Percentiles rank a stretch among this genome's conserved stretches.
phyloP scores from a whole-genome alignment of 2,797 vertebrate genomes.

The Dallia pectoralis region DNA sequence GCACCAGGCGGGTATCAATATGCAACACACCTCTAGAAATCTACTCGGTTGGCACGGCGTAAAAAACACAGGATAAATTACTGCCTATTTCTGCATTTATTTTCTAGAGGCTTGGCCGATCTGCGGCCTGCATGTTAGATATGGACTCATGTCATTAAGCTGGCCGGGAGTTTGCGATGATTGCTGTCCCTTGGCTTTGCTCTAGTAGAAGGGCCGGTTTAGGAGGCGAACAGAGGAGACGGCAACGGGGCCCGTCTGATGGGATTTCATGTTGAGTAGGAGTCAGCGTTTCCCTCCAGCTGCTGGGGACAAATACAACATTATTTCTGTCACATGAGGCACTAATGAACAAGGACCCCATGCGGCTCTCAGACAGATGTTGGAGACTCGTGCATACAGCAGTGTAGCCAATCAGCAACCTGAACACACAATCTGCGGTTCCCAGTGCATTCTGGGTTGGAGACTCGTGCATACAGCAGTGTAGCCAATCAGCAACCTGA shows the following conservation, averaged over 20 bases:
- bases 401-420: not conserved
- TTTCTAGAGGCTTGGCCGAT: not conserved
- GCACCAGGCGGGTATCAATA: constrained; percentile 14
- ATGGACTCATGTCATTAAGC: not conserved
- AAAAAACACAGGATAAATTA: constrained; percentile 12
- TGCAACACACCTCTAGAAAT: constrained; percentile 37
- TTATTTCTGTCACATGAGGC: not conserved
- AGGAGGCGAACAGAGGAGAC: not conserved
- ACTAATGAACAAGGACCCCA: not conserved
- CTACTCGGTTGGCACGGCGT: constrained; percentile 14
- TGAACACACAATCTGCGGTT: not conserved
- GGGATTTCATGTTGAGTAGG: not conserved
- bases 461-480: too few species aligned
- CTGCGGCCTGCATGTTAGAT: not conserved
- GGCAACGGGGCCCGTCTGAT: not conserved
- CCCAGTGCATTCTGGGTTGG: too few species aligned
- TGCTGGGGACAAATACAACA: not conserved
- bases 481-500: too few species aligned
- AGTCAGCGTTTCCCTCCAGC: not conserved
- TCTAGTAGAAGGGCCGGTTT: not conserved
- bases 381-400: not conserved
- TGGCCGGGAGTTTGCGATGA: not conserved
- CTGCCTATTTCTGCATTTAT: constrained; percentile 1
- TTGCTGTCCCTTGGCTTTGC: not conserved
- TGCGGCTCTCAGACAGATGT: not conserved